Evolutionary conservation across 2,113 vertebrate genomes (phyloP).

Genomic region (Stigmatopora nigra): DNA sequence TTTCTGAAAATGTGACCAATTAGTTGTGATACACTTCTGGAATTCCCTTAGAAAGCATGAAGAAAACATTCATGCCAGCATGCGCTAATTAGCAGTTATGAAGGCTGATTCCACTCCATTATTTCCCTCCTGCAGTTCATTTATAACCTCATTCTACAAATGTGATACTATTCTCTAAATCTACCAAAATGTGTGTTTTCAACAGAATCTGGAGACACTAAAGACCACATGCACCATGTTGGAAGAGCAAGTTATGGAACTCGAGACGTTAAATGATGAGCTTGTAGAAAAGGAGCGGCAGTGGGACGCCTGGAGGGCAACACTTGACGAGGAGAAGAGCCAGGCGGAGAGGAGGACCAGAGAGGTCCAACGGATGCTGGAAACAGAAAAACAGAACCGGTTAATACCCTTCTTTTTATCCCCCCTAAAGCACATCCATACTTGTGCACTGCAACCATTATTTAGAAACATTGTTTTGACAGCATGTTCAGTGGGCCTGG

Average conservation of each 20-base stretch:
- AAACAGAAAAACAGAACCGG: conserved; percentile 97
- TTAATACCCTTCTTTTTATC: conserved; percentile 39
- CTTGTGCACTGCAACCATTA: background rate
- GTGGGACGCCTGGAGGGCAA: conserved; percentile 91
- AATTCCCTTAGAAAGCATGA: background rate
- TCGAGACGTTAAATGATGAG: conserved; percentile 94
- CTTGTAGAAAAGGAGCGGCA: conserved; percentile 96
- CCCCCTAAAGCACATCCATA: too few relatives aligned
- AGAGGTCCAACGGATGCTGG: conserved; percentile 90
- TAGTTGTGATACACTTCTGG: background rate
- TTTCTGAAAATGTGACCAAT: background rate
- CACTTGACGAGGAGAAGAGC: conserved; percentile 91
- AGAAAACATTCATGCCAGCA: background rate
- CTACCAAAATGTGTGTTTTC: background rate
- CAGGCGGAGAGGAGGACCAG: conserved; percentile 89
- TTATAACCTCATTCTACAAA: background rate
- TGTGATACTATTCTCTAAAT: background rate
- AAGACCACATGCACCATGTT: conserved; percentile 99
- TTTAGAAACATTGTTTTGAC: background rate
- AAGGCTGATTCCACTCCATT: background rate
- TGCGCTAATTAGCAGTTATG: background rate
- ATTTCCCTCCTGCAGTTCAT: background rate
- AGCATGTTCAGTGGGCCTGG: background rate
- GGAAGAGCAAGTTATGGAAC: conserved; percentile 95
- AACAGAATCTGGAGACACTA: conserved; percentile 93